phyloP scores from a whole-genome alignment of 2,113 vertebrate species.

The Ictalurus punctatus region DNA sequence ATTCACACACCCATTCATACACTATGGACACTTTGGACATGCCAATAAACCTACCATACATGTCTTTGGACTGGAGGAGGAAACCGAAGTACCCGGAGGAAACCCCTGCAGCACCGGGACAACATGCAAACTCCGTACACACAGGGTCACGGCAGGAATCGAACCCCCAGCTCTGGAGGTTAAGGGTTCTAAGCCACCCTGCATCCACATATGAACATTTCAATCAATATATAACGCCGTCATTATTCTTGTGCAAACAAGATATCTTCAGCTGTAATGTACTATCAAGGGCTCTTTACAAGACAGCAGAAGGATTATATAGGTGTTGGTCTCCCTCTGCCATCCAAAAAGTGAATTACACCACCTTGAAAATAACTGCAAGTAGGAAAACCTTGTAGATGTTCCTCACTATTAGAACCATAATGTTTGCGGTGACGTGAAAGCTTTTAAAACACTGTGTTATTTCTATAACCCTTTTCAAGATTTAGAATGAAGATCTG shows the following conservation, averaged over 20 bases:
- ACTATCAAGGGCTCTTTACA: not conserved
- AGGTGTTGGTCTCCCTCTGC: slow-evolving; percentile 24
- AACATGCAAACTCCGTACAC: no score
- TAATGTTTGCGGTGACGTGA: not conserved
- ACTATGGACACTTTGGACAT: no score
- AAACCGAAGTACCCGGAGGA: no score
- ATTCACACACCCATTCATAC: no score
- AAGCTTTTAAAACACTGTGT: not conserved
- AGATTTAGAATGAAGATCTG: not conserved
- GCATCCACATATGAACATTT: not conserved
- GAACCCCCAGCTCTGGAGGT: no score
- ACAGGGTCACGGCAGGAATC: no score
- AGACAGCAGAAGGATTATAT: no score
- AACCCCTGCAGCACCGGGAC: no score
- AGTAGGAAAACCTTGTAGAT: not conserved
- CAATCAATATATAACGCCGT: not conserved
- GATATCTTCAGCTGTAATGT: not conserved
- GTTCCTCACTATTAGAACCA: not conserved
- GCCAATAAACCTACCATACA: no score
- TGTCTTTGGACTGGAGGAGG: no score
- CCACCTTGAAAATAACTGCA: not conserved
- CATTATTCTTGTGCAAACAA: not conserved
- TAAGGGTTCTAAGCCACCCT: no score
- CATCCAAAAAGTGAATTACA: slow-evolving; percentile 40
- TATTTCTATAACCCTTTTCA: not conserved